Evolutionary conservation across 2,113 vertebrate genomes (phyloP), one percentile per base, ranked within the genome.

Genomic region (Aptenodytes patagonicus): DNA sequence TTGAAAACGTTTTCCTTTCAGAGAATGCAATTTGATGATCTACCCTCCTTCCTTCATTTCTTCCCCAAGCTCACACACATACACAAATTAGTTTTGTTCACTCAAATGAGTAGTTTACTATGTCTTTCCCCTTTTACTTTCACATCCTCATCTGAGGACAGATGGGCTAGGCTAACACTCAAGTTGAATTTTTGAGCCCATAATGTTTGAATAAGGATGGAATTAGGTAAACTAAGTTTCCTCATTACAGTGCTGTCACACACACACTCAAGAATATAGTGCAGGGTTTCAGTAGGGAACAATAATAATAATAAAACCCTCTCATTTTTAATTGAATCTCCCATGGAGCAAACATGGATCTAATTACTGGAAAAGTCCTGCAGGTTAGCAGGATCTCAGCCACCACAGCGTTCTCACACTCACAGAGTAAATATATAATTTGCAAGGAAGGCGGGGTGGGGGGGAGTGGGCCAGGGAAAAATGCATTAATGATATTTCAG

Each of bases 321-420:
- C 47, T 60, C 11, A 54, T 90, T 94, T 95, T 93, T 90, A 93
- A 77, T 71, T 83, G 54, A 93, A 83, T 90, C 40, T 93, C 69
- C 65, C n/a, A 54, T 28, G n/a, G 58, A 96, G 90, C 22, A 84
- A 96, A 91, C 61, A 73, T 17, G 38, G 36, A 95, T 62, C 40
- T 95, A 93, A 96, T 94, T 94, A 96, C 47, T 77, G 54, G 38
- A 68, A 78, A 90, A 66, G 65, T 68, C 90, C 65, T 36, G 25
- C 49, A 91, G 69, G 54, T 93, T 90, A 96, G 58, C 25, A 88
- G 72, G 68, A 87, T 77, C 88, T 95, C 77, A 91, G 47, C 52
- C 71, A 93, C 19, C 32, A 66, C 12, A 70, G 57, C 29, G 28
- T 58, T 83, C 57, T 73, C 10, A 2, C 21, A 70, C 52, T 55